A percentile compares a stretch with the other conserved stretches of the same genome.
phyloP scores from a whole-genome alignment of 35 echinoderm and acorn worm species.

The Ptychodera flava region DNA sequence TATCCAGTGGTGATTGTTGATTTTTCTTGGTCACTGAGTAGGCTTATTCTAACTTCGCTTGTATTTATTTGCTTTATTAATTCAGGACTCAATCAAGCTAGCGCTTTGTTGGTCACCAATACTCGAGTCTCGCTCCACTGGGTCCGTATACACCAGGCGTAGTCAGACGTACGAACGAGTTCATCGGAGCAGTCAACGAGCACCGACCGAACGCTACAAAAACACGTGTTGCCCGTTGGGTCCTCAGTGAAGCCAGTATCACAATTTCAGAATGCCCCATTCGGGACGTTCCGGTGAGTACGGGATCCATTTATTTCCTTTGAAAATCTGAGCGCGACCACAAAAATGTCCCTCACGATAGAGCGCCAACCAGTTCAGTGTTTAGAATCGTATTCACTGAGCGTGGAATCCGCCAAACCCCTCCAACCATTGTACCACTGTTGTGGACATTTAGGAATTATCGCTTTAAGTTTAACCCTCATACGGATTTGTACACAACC shows the following conservation, averaged over 20 bases:
- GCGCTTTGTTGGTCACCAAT: not conserved
- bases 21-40: constrained; percentile 1
- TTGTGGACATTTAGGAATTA: not conserved
- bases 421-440: not conserved
- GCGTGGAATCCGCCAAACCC: not conserved
- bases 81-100: not conserved
- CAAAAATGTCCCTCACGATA: not conserved
- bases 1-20: not conserved
- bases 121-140: not conserved
- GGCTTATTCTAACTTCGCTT: not conserved
- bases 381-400: not conserved
- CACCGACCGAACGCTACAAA: not conserved
- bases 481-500: not conserved
- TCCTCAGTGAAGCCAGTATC: not conserved
- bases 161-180: not conserved
- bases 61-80: not conserved
- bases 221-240: not conserved
- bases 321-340: too few relatives aligned
- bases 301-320: too few relatives aligned
- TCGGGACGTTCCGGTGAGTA: not conserved
- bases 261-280: not conserved
- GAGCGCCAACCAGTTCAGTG: not conserved
- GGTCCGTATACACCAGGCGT: not conserved
- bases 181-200: not conserved
- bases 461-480: not conserved